phyloP scores from a whole-genome alignment of 2,797 vertebrate genomes.

The Lophius americanus region DNA sequence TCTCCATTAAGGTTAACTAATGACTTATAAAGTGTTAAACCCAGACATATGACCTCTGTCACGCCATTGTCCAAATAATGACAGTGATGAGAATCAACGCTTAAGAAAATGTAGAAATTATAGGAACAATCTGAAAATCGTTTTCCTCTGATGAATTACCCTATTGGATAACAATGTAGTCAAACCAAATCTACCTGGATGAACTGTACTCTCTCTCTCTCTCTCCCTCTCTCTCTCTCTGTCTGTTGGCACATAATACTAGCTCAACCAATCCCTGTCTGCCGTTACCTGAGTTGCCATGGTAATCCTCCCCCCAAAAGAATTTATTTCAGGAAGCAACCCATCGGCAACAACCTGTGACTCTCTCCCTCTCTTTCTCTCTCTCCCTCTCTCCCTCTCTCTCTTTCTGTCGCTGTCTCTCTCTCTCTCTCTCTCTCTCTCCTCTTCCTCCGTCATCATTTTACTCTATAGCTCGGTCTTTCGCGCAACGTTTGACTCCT shows the following conservation, averaged over 20 bases:
- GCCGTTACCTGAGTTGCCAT: slow-evolving; percentile 77
- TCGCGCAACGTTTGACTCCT: background rate
- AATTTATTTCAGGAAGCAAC: slow-evolving; percentile 72
- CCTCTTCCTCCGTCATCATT: slow-evolving; percentile 22
- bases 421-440: slow-evolving; percentile 24
- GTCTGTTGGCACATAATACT: slow-evolving; percentile 40
- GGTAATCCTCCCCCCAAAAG: slow-evolving; percentile 72
- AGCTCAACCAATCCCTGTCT: slow-evolving; percentile 55
- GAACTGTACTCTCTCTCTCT: slow-evolving; percentile 13
- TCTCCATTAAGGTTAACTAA: too few species aligned
- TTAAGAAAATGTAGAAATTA: background rate
- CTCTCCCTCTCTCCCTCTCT: slow-evolving; percentile 14
- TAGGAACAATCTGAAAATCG: too few species aligned
- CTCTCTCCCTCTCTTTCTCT: slow-evolving; percentile 36
- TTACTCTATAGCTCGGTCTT: slow-evolving; percentile 17
- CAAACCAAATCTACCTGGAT: slow-evolving; percentile 4
- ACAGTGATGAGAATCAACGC: slow-evolving; percentile 25
- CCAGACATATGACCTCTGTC: slow-evolving; percentile 9
- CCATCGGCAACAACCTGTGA: slow-evolving; percentile 68
- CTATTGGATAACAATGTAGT: background rate
- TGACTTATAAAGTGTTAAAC: too few species aligned
- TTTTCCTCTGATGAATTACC: too few species aligned
- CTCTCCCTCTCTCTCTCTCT: slow-evolving; percentile 16
- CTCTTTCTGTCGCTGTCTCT: slow-evolving; percentile 27
- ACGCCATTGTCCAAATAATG: slow-evolving; percentile 13